Percentiles rank a stretch among this genome's conserved stretches.
Conservation (phyloP, 2,113 vertebrate species). For the Guaruba guarouba region DNA sequence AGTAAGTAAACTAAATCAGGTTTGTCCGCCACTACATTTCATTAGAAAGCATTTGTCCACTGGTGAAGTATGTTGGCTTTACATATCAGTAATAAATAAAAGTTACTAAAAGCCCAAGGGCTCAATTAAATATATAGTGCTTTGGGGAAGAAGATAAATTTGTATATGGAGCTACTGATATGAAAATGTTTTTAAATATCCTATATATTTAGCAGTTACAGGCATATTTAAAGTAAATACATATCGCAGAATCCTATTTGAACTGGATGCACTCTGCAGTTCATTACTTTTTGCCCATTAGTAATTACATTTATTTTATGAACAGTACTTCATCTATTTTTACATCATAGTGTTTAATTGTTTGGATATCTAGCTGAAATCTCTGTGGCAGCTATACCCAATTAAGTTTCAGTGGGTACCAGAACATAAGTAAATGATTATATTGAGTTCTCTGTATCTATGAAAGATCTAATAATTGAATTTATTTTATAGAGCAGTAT, state of each 20-base stretch:
- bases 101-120: slow-evolving; percentile 50
- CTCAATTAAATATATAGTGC: slow-evolving; percentile 59
- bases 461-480: neutral
- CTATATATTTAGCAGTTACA: slow-evolving; percentile 60
- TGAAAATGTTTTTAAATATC: slow-evolving; percentile 51
- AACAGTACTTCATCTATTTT: slow-evolving; percentile 60
- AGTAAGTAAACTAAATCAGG: slow-evolving; percentile 13
- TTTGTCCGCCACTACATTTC: slow-evolving; percentile 12
- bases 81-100: slow-evolving; percentile 60
- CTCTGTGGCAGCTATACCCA: slow-evolving; percentile 14
- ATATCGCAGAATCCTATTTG: slow-evolving; percentile 8
- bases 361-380: slow-evolving; percentile 41
- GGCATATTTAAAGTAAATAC: slow-evolving; percentile 43
- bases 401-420: slow-evolving; percentile 18
- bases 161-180: slow-evolving; percentile 40
- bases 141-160: slow-evolving; percentile 47
- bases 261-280: neutral
- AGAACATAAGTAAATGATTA: slow-evolving; percentile 5
- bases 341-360: slow-evolving; percentile 52
- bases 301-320: slow-evolving; percentile 48
- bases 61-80: slow-evolving; percentile 37
- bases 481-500: neutral
- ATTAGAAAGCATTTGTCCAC: slow-evolving; percentile 46
- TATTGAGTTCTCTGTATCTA: slow-evolving; percentile 14
- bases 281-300: slow-evolving; percentile 59